Evolutionary conservation across 2,888 invertebrate species (phyloP), one percentile per base, ranked within the genome.

Genomic region (Tetrapedia diversipes): DNA sequence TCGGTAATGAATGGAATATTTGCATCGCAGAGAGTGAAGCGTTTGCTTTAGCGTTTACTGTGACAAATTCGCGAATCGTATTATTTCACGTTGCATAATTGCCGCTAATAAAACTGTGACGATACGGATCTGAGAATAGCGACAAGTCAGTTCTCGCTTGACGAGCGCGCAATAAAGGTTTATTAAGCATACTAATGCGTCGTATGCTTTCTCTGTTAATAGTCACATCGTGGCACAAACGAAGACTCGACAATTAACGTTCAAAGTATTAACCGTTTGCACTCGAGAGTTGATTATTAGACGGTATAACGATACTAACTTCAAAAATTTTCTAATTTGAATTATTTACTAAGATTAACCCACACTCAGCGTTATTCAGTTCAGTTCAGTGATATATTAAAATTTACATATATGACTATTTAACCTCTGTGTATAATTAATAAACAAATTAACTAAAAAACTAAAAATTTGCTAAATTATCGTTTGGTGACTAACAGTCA

Each of bases 101-200:
- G 56, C 22, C 34, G 27, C 8, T 37, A 67, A 64, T 69, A 63
- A 69, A 71, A 76, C 43, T 73, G 60, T 49, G 57, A 66, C 61
- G 47, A 37, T 27, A 63, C 41, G 19, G 29, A 73, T 65, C 56
- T 47, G 41, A 65, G 41, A 71, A 61, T 70, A 65, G 53, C 32
- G 63, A 27, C 43, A 51, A 67, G 61, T 67, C 64, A 76, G 60
- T 64, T 67, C 34, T 74, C 61, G 22, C 60, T 74, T 19, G 49
- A 41, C 29, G 49, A 63, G 57, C 67, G 14, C 43, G 34, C 54
- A 79, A 79, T 65, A 60, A 68, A 68, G 59, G 41, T 60, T 82
- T 82, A 77, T 76, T 72, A 54, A 63, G 72, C 73, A 71, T 82
- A 68, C 70, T 77, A 66, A 77, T 75, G 51, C 32, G 64, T 37